Percentiles rank a stretch among this genome's conserved stretches.
Evolutionary conservation across 2,888 invertebrate species (phyloP).

Genomic region (Strigamia crassipes): DNA sequence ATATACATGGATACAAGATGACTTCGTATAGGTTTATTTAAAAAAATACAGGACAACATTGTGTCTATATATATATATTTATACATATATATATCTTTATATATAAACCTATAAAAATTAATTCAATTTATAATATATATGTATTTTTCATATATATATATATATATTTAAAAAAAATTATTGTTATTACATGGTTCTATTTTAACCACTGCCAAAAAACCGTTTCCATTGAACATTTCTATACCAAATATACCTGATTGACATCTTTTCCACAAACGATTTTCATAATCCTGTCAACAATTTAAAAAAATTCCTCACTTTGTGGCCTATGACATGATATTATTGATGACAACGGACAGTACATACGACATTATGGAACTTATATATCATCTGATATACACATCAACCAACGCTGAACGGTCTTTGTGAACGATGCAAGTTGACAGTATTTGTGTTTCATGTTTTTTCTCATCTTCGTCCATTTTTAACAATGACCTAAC

Average conservation of each 20-base stretch:
- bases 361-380: constrained; percentile 31
- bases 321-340: constrained; percentile 49
- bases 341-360: constrained; percentile 43
- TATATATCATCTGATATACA: constrained; percentile 44
- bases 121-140: constrained; percentile 22
- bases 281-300: constrained; percentile 43
- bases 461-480: constrained; percentile 39
- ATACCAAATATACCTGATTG: constrained; percentile 38
- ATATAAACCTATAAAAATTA: constrained; percentile 32
- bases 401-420: constrained; percentile 48
- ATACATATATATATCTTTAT: not conserved
- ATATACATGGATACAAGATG: constrained; percentile 45
- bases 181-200: constrained; percentile 37
- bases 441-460: constrained; percentile 23
- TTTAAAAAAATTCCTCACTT: constrained; percentile 42
- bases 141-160: constrained; percentile 8
- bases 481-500: not conserved
- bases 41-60: constrained; percentile 39
- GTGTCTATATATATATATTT: constrained; percentile 17
- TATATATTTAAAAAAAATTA: constrained; percentile 5
- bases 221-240: constrained; percentile 37
- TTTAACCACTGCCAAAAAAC: constrained; percentile 43
- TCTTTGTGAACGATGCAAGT: constrained; percentile 43
- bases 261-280: constrained; percentile 39
- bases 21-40: constrained; percentile 33